Conservation (phyloP, 2,888 invertebrate genomes). For the Scaptomyza reducta region DNA sequence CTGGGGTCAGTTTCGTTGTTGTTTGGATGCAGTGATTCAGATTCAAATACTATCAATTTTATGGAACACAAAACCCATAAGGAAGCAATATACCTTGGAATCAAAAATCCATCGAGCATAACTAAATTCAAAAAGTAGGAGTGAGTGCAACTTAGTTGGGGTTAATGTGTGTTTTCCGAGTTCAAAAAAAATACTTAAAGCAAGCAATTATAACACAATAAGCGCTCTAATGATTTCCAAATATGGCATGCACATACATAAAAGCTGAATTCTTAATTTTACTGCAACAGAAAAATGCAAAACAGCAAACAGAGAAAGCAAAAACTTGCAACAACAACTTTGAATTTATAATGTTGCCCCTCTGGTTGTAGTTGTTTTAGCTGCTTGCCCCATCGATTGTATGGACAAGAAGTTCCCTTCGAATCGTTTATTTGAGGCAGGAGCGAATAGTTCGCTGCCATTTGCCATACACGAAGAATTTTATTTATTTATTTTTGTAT, state of each 20-base stretch:
- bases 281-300: not conserved
- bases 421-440: slow-evolving; percentile 2
- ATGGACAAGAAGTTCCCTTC: slow-evolving; percentile 13
- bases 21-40: slow-evolving; percentile 46
- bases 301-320: too few species aligned
- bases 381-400: slow-evolving; percentile 34
- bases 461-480: slow-evolving; percentile 11
- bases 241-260: slow-evolving; percentile 20
- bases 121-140: not conserved
- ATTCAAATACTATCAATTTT: not conserved
- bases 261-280: slow-evolving; percentile 1
- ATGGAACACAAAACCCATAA: not conserved
- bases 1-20: slow-evolving; percentile 62
- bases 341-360: slow-evolving; percentile 24
- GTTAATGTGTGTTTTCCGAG: not conserved
- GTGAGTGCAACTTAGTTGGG: too few species aligned
- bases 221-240: slow-evolving; percentile 20
- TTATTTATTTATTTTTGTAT: slow-evolving; percentile 49
- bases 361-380: slow-evolving; percentile 10
- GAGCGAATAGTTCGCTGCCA: slow-evolving; percentile 1
- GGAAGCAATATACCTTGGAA: not conserved
- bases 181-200: slow-evolving; percentile 13
- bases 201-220: slow-evolving; percentile 48
- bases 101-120: too few species aligned
- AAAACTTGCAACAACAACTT: slow-evolving; percentile 5